Evolutionary conservation across 2,797 vertebrate genomes (phyloP).

Genomic region (Thamnophis elegans): DNA sequence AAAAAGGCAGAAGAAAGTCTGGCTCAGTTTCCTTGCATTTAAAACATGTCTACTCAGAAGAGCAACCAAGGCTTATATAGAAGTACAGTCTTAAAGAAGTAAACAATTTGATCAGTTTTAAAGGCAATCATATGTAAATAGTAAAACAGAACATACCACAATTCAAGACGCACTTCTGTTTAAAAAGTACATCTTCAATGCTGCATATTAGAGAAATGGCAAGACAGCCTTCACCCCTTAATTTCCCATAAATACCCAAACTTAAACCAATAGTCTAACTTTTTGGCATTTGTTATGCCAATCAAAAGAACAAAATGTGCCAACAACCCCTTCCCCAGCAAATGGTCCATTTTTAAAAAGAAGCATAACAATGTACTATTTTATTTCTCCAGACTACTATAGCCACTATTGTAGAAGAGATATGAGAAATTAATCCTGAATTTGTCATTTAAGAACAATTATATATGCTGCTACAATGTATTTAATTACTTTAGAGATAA

Average conservation of each 20-base stretch:
- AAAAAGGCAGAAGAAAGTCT: neutral
- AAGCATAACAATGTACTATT: neutral
- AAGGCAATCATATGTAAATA: neutral
- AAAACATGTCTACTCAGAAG: neutral
- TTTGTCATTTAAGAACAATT: neutral
- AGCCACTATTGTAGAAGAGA: neutral
- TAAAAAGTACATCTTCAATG: conserved; percentile 23
- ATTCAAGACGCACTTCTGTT: neutral
- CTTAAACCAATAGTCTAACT: neutral
- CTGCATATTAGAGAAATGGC: neutral
- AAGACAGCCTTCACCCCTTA: neutral
- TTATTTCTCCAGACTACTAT: neutral
- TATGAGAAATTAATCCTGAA: neutral
- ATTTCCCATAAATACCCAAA: neutral
- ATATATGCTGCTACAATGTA: neutral
- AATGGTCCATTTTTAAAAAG: neutral
- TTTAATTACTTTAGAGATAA: neutral
- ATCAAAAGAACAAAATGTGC: neutral
- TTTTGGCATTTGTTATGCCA: neutral
- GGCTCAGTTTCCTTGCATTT: neutral
- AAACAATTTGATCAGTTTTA: neutral
- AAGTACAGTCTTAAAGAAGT: neutral
- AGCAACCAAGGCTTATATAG: neutral
- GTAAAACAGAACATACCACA: neutral
- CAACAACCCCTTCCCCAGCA: neutral